A percentile compares a stretch with the other conserved stretches of the same genome.
Conservation (phyloP, 2,113 vertebrate species). For the Kryptolebias marmoratus region DNA sequence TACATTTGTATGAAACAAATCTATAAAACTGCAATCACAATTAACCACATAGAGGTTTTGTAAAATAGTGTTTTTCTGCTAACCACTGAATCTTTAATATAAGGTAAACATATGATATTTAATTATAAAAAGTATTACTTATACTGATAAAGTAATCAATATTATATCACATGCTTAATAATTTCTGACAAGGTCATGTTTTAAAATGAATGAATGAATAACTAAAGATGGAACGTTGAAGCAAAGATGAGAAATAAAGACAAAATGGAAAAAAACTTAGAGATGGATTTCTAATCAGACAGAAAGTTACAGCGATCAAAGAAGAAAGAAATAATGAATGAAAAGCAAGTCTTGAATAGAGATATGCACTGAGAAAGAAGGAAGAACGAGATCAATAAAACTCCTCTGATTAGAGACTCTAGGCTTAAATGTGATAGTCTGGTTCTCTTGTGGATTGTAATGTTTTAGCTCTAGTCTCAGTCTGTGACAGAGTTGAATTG, state of each 20-base stretch:
- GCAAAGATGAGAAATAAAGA: background rate
- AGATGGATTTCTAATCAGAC: constrained; percentile 19
- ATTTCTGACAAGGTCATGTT: background rate
- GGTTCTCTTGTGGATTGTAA: constrained; percentile 40
- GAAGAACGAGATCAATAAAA: constrained; percentile 56
- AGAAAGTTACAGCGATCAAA: constrained; percentile 44
- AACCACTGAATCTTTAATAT: too few species aligned
- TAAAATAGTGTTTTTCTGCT: too few species aligned
- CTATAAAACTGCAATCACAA: too few species aligned
- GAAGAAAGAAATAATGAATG: constrained; percentile 39
- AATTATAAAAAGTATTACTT: background rate
- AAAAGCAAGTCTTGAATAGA: constrained; percentile 34
- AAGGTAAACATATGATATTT: too few species aligned
- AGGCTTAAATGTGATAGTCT: constrained; percentile 31
- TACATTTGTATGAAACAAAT: too few species aligned
- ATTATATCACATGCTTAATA: background rate
- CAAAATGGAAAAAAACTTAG: constrained; percentile 17
- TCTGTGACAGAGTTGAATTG: constrained; percentile 45
- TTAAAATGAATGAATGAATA: background rate
- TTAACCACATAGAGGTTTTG: too few species aligned
- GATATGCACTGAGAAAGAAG: constrained; percentile 29
- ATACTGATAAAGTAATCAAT: background rate
- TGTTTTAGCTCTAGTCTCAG: constrained; percentile 27
- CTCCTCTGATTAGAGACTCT: constrained; percentile 52
- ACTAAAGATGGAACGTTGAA: background rate